Conservation (phyloP, 2,888 invertebrate species). For the Terebella lapidaria region DNA sequence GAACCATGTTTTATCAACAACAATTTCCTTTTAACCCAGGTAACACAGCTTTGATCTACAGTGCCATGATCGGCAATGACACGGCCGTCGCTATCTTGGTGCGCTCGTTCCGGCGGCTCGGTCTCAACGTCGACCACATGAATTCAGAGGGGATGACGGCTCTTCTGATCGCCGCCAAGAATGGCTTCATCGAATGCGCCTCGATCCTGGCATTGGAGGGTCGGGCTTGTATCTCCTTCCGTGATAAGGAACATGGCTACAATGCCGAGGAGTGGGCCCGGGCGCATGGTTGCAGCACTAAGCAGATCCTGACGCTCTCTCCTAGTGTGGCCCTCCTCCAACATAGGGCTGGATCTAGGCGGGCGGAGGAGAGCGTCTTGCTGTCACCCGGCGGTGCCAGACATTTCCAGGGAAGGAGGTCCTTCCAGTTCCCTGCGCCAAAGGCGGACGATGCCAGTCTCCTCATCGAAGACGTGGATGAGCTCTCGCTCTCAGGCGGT, state of each 20-base stretch:
- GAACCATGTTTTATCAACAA: too few relatives aligned
- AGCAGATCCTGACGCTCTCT: constrained; percentile 32
- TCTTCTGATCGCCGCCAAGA: constrained; percentile 41
- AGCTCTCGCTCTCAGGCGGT: too few relatives aligned
- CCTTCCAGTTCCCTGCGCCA: too few relatives aligned
- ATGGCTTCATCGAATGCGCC: constrained; percentile 42
- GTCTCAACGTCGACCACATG: constrained; percentile 41
- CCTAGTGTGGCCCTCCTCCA: not conserved
- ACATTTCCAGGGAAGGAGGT: too few relatives aligned
- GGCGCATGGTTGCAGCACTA: constrained; percentile 35
- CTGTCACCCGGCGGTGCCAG: too few relatives aligned
- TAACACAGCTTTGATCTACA: constrained; percentile 45
- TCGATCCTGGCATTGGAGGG: constrained; percentile 43
- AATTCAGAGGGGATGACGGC: constrained; percentile 47
- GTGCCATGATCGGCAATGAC: constrained; percentile 45
- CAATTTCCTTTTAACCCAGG: too few relatives aligned
- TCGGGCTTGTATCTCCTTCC: constrained; percentile 34
- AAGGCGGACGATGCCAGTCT: too few relatives aligned
- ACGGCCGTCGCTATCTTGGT: constrained; percentile 43
- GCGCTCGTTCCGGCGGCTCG: constrained; percentile 44
- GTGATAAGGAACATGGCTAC: constrained; percentile 33
- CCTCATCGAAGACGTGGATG: too few relatives aligned
- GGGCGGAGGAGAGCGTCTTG: too few relatives aligned
- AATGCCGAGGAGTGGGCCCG: constrained; percentile 44
- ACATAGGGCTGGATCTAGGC: too few relatives aligned